A percentile compares a stretch with the other conserved stretches of the same genome.
Conservation (phyloP, 2,797 vertebrate species). For the Rhinichthys osculus region DNA sequence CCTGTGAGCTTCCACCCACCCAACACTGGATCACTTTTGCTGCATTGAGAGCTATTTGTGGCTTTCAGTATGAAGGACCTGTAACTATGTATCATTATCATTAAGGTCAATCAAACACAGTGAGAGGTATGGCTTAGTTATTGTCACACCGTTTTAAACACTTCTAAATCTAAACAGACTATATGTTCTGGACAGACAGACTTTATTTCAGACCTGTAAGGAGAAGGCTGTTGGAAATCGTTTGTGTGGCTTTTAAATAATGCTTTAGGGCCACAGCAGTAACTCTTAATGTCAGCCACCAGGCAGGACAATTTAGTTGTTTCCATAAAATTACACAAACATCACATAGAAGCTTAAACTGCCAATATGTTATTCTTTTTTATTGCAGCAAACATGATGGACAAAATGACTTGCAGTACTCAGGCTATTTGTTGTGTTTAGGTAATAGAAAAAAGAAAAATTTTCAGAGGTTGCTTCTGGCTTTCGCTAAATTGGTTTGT, state of each 20-base stretch:
- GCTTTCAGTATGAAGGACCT: slow-evolving; percentile 11
- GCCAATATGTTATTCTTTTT: slow-evolving; percentile 23
- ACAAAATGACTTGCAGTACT: slow-evolving; percentile 29
- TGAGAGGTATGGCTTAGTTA: background rate
- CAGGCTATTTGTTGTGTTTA: slow-evolving; percentile 47
- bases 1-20: slow-evolving; percentile 7
- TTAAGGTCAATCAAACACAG: slow-evolving; percentile 12
- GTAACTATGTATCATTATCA: slow-evolving; percentile 12
- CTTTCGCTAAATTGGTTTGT: slow-evolving; percentile 45
- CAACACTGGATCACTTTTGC: slow-evolving; percentile 10
- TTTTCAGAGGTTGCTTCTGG: slow-evolving; percentile 31
- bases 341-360: slow-evolving; percentile 37
- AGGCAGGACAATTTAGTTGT: slow-evolving; percentile 32
- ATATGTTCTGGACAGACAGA: background rate
- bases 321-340: slow-evolving; percentile 48
- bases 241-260: slow-evolving; percentile 33
- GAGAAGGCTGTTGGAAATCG: background rate
- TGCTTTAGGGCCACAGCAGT: slow-evolving; percentile 9
- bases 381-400: slow-evolving; percentile 31
- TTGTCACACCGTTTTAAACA: background rate
- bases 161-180: slow-evolving; percentile 12
- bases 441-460: slow-evolving; percentile 29
- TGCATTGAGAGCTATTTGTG: slow-evolving; percentile 23
- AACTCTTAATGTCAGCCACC: slow-evolving; percentile 4
- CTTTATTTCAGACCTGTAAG: background rate